Base-by-base conservation (phyloP, 2,113 vertebrate species). In the Puffinus mauretanicus region DNA sequence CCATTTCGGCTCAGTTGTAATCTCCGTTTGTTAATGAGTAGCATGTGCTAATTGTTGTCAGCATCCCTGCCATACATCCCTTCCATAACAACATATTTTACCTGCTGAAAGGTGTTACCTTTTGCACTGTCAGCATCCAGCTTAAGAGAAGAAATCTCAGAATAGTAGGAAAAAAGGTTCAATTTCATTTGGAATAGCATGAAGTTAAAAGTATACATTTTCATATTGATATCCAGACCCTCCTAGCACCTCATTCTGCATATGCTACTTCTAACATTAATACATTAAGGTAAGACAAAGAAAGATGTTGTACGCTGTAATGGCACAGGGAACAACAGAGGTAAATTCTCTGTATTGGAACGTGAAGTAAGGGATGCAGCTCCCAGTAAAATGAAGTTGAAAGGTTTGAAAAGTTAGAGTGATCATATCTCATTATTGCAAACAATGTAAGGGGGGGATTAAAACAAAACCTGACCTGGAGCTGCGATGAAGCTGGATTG, bases 41-140 rank as follows among this genome's bases (percentile, higher is more conserved):
- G 98, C 98, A 98, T 99, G 98, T 99, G 99, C 99, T 99, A 99
- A 99, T 99, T 99, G 99, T 98, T 99, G 98, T 98, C 98, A 97
- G 97, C 98, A 97, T 98, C 88, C 96, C 95, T 98, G 92, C 93
- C 54, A 91, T 92, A 96, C 96, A 91, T 94, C 94, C 97, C 95
- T 96, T 97, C 94, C 90, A 79, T 82, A 94, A 96, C 96, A 96
- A 96, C 96, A 80, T 76, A 89, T 94, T 98, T 97, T 98, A 98
- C 98, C 98, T 98, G 97, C 96, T 97, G 97, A 96, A 98, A 98
- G 96, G 97, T 97, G 97, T 94, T 88, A 92, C 95, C 85, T 90
- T 80, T 88, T 49, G 46, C 87, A 82, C 94, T 78, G 94, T 87
- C 93, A 94, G 81, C 26, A 42, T 85, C 96, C 86, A 66, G 62